Conservation (phyloP, 2,113 vertebrate species). For the Poecilia latipinna region DNA sequence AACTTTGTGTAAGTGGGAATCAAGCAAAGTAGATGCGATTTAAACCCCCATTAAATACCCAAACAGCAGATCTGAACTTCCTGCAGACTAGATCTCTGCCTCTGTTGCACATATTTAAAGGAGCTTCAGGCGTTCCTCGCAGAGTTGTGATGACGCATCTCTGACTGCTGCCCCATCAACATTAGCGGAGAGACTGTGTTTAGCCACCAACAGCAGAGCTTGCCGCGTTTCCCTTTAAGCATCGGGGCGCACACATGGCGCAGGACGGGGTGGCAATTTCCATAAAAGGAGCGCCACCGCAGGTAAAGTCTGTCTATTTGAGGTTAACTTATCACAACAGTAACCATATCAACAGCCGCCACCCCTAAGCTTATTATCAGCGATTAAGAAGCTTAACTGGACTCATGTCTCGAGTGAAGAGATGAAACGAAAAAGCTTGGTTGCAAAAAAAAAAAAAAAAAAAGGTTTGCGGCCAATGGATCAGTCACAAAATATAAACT, state of each 20-base stretch:
- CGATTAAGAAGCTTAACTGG: constrained; percentile 64
- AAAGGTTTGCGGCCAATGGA: not conserved
- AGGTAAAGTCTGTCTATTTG: constrained; percentile 24
- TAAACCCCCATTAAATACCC: constrained; percentile 5
- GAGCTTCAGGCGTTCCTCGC: constrained; percentile 52
- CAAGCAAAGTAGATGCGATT: constrained; percentile 7
- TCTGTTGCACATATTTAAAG: constrained; percentile 54
- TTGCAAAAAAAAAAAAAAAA: constrained; percentile 5
- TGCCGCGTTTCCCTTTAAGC: constrained; percentile 38
- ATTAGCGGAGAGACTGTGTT: constrained; percentile 51
- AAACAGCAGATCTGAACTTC: constrained; percentile 21
- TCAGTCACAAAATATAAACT: not conserved
- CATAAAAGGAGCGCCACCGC: constrained; percentile 3
- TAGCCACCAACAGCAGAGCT: constrained; percentile 67
- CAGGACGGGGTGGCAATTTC: constrained; percentile 10
- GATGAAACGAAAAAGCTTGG: constrained; percentile 50
- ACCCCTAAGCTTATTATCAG: constrained; percentile 70
- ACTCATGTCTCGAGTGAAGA: constrained; percentile 47
- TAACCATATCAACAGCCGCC: constrained; percentile 66
- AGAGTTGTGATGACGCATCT: constrained; percentile 62
- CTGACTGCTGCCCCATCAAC: constrained; percentile 59
- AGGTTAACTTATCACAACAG: constrained; percentile 56
- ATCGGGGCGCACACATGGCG: constrained; percentile 1
- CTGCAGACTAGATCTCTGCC: constrained; percentile 35
- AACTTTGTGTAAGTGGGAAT: not conserved